Evolutionary conservation across 2,113 vertebrate genomes (phyloP).

Genomic region (Mungos mungo): DNA sequence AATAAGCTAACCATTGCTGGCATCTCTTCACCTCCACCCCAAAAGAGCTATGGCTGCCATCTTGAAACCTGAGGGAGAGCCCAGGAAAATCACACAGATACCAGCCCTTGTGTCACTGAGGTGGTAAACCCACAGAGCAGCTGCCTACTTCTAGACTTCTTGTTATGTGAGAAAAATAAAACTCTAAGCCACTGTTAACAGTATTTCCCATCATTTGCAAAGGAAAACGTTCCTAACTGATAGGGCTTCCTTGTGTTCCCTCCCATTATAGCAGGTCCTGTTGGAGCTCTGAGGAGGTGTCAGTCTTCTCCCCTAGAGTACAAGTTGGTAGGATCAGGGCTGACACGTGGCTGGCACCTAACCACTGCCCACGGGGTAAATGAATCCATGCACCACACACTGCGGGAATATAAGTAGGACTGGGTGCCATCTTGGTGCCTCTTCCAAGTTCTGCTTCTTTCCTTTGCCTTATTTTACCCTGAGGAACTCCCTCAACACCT

Average conservation of each 20-base stretch:
- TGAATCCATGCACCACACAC: not conserved
- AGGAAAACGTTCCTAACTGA: not conserved
- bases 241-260: not conserved
- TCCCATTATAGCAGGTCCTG: not conserved
- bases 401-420: not conserved
- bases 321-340: not conserved
- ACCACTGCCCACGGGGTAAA: not conserved
- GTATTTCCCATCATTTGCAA: not conserved
- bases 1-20: not conserved
- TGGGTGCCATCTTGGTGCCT: not conserved
- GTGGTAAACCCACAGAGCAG: not conserved
- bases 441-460: not conserved
- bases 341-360: not conserved
- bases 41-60: not conserved
- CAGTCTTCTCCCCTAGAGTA: not conserved
- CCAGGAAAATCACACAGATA: not conserved
- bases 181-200: not conserved
- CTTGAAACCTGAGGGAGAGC: not conserved
- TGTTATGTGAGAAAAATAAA: not conserved
- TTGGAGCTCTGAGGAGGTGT: not conserved
- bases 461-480: not conserved
- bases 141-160: not conserved
- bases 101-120: not conserved
- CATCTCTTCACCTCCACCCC: not conserved
- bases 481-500: not conserved